Base-by-base conservation (phyloP, 2,888 invertebrate species). In the Xestia xanthographa region DNA sequence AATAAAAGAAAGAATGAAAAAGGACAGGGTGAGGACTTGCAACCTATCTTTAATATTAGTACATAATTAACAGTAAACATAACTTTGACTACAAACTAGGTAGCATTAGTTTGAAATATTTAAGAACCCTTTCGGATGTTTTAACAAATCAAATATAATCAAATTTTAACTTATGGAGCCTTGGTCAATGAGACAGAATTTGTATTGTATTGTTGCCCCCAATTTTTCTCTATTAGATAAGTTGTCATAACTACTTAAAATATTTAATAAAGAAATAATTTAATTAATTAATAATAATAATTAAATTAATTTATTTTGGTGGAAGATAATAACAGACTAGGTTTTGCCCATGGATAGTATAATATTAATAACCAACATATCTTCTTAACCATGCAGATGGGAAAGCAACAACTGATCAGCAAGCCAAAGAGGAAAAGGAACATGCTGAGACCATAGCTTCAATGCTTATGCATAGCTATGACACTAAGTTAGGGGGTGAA, bases 381-480 rank as follows among this genome's bases (percentile, higher is more conserved):
- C 17, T 53, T 34, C 12, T 38, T 20, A 58, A 50, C 17, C 63
- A 79, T 79, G 29, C 73, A 93, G 93, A 93, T 89, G 94, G 92
- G 58, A 95, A 93, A 89, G 66, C 83, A 72, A 67, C 84, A 78
- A 83, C 83, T 70, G 94, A 95, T 63, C 92, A 92, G 82, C 91
- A 92, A 81, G 90, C 92, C 41, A 94, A 92, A 86, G 95, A 94
- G 71, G 95, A 95, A 81, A 93, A 93, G 76, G 93, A 94, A 79
- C 93, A 93, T 68, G 93, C 95, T 26, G 94, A 94, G 84, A 92
- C 89, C 75, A 90, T 95, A 83, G 92, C 92, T 17, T 86, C 91
- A 11, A 92, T 95, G 90, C 82, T 96, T 80, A 92, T 96, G 91
- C 91, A 89, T 5, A 94, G 92, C 70, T 96, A 95, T 85, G 96